A percentile compares a stretch with the other conserved stretches of the same genome.
phyloP scores from a whole-genome alignment of 1,140 invertebrate genomes.

The Drosophila subpulchrella region DNA sequence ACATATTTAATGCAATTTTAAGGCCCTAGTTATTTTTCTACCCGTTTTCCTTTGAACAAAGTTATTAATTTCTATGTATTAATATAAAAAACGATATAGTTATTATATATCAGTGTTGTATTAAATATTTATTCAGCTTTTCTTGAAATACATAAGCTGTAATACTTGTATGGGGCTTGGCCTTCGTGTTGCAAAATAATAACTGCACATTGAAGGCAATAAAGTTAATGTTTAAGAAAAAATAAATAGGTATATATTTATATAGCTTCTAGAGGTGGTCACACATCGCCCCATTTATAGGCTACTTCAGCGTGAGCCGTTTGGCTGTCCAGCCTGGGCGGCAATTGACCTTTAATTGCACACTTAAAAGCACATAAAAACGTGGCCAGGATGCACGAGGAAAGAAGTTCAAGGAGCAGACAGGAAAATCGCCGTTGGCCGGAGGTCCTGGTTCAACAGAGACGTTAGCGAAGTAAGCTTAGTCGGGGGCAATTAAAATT shows the following conservation, averaged over 20 bases:
- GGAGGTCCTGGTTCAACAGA: constrained; percentile 20
- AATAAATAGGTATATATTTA: background rate
- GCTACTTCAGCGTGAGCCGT: constrained; percentile 31
- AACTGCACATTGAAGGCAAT: constrained; percentile 1
- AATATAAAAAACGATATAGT: too few species aligned
- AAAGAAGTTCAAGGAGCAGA: constrained; percentile 29
- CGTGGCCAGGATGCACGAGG: constrained; percentile 51
- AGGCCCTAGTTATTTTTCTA: too few species aligned
- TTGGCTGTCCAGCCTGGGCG: constrained; percentile 29
- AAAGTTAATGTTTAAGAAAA: constrained; percentile 2
- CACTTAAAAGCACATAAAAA: constrained; percentile 82
- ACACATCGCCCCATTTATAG: constrained; percentile 26
- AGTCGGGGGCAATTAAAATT: constrained; percentile 43
- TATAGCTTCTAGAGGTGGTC: background rate
- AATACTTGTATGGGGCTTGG: too few species aligned
- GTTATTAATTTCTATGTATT: too few species aligned
- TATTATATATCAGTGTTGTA: too few species aligned
- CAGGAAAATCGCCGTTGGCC: constrained; percentile 19
- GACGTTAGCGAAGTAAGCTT: constrained; percentile 21
- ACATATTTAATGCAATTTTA: too few species aligned
- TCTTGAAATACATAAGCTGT: too few species aligned
- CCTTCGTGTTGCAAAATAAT: background rate
- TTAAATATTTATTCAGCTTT: too few species aligned
- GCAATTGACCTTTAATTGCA: constrained; percentile 81
- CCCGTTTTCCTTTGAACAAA: too few species aligned